Base-by-base conservation (phyloP, 2,888 invertebrate species). In the Campopleginae sp. region DNA sequence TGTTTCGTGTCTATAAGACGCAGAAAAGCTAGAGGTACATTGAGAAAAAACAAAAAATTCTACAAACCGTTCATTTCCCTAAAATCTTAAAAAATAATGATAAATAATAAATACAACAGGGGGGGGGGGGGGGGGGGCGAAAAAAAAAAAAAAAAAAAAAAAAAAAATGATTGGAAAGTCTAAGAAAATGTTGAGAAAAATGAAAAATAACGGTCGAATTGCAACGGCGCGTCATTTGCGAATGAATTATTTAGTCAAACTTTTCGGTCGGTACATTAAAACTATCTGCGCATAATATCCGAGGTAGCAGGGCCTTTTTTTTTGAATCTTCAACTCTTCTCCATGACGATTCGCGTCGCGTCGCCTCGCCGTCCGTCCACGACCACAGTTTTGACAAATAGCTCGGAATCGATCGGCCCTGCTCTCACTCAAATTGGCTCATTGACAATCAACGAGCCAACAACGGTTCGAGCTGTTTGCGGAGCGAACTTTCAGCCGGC, bases 51-150 rank as follows among this genome's bases (percentile, higher is more conserved):
- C 46, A 87, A 48, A 48, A 48, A 58, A 58, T 5, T 58, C 58
- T 27, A 58, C 27, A 58, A 58, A 58, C 27, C 58, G 58, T 58
- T 58, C 85, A 88, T 89, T 88, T 89, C 88, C 89, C 86, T 90
- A 90, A 89, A 89, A 91, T 90, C 88, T 91, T 81, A 89, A 82
- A 89, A 90, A 85, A 90, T 90, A 90, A 89, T 86, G 84, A 91
- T 88, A 88, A 85, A 91, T 88, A 88, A 85, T 46, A 75, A 68
- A n/a, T 27, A 44, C 23, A 48, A 68, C 38, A 70, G n/a, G n/a
- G n/a, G n/a, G n/a, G n/a, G n/a, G n/a, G n/a, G n/a, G n/a, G n/a
- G n/a, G n/a, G n/a, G n/a, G n/a, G n/a, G n/a, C n/a, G n/a, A n/a
- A n/a, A n/a, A n/a, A n/a, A n/a, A n/a, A n/a, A n/a, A n/a, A n/a